These are phyloP conservation scores for Ciona savignyi DNA, from an alignment of 23 tunicate genomes.

Conservation along the genomic window DNA sequence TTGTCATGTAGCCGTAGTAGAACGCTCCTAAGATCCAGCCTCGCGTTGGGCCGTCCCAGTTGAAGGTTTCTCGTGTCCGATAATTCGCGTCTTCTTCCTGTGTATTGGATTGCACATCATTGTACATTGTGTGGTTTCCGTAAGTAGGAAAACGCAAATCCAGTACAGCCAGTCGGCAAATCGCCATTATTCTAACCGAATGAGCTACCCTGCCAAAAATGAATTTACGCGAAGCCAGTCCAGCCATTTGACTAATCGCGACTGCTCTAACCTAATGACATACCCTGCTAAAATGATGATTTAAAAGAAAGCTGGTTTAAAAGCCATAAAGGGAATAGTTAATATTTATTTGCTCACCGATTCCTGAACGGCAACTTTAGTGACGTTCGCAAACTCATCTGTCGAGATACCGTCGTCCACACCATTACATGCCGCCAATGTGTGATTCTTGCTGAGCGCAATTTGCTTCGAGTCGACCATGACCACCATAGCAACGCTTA, in stretches of 20 bases:
- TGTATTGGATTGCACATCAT: neutral
- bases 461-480: conserved; percentile 50
- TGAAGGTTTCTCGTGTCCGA: conserved; percentile 9
- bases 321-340: neutral
- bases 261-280: too few relatives aligned
- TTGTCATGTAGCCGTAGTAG: conserved; percentile 51
- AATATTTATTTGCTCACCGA: neutral
- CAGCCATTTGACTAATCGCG: too few relatives aligned
- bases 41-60: conserved; percentile 42
- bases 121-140: too few relatives aligned
- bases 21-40: conserved; percentile 61
- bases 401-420: neutral
- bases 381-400: neutral
- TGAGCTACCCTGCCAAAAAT: too few relatives aligned
- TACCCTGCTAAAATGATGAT: too few relatives aligned
- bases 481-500: conserved; percentile 57
- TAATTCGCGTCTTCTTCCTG: neutral
- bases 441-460: conserved; percentile 7
- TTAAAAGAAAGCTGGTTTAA: neutral
- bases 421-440: neutral
- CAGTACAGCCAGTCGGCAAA: too few relatives aligned
- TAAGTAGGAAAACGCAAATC: too few relatives aligned
- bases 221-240: too few relatives aligned
- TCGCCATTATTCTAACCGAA: too few relatives aligned
- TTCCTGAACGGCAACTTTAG: neutral